Conservation (phyloP, 2,888 invertebrate genomes). For the Lasioglossum vierecki region DNA sequence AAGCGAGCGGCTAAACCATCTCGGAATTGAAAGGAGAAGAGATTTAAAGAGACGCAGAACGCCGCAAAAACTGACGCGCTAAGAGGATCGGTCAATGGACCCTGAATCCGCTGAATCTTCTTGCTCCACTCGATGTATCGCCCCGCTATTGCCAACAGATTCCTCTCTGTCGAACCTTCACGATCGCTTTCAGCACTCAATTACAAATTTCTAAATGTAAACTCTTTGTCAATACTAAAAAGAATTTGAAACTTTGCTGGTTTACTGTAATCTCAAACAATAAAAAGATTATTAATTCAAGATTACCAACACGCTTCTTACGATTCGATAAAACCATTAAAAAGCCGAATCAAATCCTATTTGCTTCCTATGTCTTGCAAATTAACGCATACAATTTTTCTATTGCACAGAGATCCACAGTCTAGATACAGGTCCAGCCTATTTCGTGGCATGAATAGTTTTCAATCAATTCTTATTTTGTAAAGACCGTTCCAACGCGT, state of each 20-base stretch:
- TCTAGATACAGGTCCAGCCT: neutral
- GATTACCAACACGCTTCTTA: too few species aligned
- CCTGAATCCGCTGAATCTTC: constrained; percentile 54
- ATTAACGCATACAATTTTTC: neutral
- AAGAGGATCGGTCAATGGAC: constrained; percentile 72
- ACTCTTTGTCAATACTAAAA: neutral
- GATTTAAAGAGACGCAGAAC: constrained; percentile 31
- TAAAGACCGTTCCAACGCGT: neutral
- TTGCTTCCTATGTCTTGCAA: neutral
- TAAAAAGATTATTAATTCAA: too few species aligned
- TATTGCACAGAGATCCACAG: neutral
- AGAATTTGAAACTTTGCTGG: neutral
- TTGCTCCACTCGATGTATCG: constrained; percentile 6
- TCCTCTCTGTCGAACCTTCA: neutral
- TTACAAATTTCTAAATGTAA: neutral
- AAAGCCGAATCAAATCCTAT: neutral
- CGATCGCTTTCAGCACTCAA: neutral
- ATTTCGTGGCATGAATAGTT: neutral
- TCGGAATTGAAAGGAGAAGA: constrained; percentile 41
- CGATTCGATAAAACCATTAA: neutral
- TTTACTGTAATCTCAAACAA: too few species aligned
- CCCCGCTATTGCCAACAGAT: neutral
- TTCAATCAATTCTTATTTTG: neutral
- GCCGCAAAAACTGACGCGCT: constrained; percentile 48
- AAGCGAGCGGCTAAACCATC: constrained; percentile 23